These are phyloP conservation scores for Cantharis flavilabris DNA, from an alignment of 2,888 invertebrate genomes.

Conservation along the genomic window DNA sequence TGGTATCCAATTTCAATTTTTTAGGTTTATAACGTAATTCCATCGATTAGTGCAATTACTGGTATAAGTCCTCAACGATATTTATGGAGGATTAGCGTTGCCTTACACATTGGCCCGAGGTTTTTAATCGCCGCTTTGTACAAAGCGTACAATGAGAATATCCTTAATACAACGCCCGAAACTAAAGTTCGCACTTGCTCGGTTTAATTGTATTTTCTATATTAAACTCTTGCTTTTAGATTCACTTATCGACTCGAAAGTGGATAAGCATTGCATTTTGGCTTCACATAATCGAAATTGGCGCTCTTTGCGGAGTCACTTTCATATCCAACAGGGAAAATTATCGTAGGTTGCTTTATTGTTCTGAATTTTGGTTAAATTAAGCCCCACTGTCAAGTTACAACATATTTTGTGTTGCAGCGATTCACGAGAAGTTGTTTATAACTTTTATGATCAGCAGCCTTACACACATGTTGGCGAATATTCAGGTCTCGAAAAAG, in stretches of 20 bases:
- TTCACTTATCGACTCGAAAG: conserved; percentile 60
- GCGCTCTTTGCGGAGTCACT: conserved; percentile 86
- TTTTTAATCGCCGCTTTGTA: conserved; percentile 87
- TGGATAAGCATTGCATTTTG: conserved; percentile 76
- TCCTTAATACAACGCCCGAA: conserved; percentile 64
- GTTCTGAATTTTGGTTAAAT: not conserved
- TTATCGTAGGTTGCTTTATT: conserved; percentile 75
- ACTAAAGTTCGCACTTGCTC: conserved; percentile 53
- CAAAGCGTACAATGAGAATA: conserved; percentile 77
- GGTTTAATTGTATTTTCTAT: not conserved
- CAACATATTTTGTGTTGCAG: conserved; percentile 58
- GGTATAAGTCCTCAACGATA: conserved; percentile 92
- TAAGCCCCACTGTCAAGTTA: not conserved
- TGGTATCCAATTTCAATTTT: conserved; percentile 1
- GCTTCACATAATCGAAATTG: conserved; percentile 83
- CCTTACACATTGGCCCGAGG: conserved; percentile 89
- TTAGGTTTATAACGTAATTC: conserved; percentile 92
- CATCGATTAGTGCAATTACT: conserved; percentile 94
- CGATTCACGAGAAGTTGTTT: conserved; percentile 88
- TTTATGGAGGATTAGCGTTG: conserved; percentile 90
- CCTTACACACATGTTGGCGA: conserved; percentile 79
- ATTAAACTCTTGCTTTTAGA: conserved; percentile 50
- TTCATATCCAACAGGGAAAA: conserved; percentile 94
- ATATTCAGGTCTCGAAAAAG: conserved; percentile 61
- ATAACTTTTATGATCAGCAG: conserved; percentile 88